phyloP scores from a whole-genome alignment of 37 sponge, comb jelly and placozoan species.

The Oopsacas minuta region DNA sequence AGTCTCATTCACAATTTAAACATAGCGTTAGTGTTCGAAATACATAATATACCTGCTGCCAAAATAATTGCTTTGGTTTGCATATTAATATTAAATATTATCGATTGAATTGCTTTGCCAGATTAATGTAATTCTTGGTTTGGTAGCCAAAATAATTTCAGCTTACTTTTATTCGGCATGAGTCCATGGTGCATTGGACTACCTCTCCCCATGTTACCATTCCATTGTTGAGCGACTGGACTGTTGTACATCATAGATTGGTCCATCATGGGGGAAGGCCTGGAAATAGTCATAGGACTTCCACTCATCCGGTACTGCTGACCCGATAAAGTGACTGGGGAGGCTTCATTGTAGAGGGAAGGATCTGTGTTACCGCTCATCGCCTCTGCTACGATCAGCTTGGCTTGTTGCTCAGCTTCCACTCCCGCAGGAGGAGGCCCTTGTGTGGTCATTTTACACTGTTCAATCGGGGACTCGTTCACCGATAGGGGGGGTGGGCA shows the following conservation, averaged over 20 bases:
- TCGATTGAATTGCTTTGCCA: too few relatives aligned
- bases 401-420: background rate
- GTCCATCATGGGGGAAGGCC: background rate
- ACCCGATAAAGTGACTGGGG: background rate
- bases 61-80: too few relatives aligned
- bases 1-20: too few relatives aligned
- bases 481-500: background rate
- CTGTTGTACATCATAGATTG: background rate
- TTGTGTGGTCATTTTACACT: background rate
- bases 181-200: background rate
- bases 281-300: background rate
- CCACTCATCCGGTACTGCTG: background rate
- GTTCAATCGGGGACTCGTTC: background rate
- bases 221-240: background rate
- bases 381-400: background rate
- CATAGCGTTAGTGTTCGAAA: too few relatives aligned
- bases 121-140: too few relatives aligned
- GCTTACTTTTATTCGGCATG: background rate
- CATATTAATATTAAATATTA: too few relatives aligned
- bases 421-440: background rate
- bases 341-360: conserved; percentile 10
- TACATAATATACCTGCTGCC: too few relatives aligned
- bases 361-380: background rate
- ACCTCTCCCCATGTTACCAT: background rate
- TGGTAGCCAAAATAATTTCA: too few relatives aligned